A percentile compares a stretch with the other conserved stretches of the same genome.
These are phyloP conservation scores for Lycophotia porphyrea DNA, from an alignment of 2,888 invertebrate genomes.

Conservation along the genomic window DNA sequence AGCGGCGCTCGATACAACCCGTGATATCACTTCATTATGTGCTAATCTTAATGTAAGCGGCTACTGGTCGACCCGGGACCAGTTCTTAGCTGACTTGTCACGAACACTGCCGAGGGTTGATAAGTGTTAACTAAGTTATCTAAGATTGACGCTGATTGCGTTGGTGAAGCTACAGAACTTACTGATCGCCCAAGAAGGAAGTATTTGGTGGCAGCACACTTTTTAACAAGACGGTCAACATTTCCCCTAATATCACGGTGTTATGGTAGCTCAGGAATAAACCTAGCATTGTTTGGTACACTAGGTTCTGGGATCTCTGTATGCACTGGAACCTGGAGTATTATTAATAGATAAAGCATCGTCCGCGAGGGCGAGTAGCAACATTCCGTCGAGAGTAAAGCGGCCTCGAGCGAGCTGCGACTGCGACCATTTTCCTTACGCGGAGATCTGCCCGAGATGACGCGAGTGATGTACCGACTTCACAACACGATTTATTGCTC, in stretches of 20 bases:
- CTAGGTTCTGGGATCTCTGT: neutral
- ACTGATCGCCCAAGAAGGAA: neutral
- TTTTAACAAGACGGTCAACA: neutral
- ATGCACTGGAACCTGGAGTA: neutral
- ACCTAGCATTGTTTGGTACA: neutral
- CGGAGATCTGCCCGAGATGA: conserved; percentile 35
- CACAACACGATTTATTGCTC: conserved; percentile 32
- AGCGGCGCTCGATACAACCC: conserved; percentile 41
- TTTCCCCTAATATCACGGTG: neutral
- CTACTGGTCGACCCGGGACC: conserved; percentile 36
- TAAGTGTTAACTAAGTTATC: neutral
- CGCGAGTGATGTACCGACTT: conserved; percentile 23
- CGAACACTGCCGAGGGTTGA: conserved; percentile 24
- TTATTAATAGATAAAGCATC: conserved; percentile 25
- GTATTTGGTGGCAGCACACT: neutral
- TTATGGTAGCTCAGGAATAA: neutral
- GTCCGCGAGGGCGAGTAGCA: neutral
- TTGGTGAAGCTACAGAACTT: neutral
- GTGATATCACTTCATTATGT: conserved; percentile 60
- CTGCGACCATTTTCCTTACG: conserved; percentile 52
- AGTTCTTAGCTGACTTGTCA: conserved; percentile 8
- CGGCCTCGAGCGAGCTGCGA: conserved; percentile 18
- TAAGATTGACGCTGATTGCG: neutral
- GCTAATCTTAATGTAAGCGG: conserved; percentile 38
- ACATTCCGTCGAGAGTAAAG: conserved; percentile 53